Conservation (phyloP, 2,888 invertebrate genomes). For the Eurois occulta region DNA sequence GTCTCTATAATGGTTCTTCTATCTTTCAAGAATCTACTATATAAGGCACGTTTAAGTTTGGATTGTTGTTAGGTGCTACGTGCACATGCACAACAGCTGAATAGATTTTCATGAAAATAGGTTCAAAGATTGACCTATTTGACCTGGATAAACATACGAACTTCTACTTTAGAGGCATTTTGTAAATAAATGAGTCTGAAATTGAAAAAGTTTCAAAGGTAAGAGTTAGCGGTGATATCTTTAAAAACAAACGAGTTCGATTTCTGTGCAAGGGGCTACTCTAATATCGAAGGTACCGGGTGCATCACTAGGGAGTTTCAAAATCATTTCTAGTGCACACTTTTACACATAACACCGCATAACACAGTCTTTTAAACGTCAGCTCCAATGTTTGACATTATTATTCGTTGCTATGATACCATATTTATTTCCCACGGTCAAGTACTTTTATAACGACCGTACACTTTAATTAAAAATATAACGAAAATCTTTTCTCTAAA, state of each 20-base stretch:
- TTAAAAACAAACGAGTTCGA: slow-evolving; percentile 7
- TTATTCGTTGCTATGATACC: slow-evolving; percentile 38
- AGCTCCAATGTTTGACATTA: slow-evolving; percentile 39
- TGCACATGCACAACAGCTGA: not conserved
- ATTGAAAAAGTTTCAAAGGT: not conserved
- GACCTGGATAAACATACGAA: not conserved
- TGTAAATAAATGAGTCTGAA: not conserved
- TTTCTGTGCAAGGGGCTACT: not conserved
- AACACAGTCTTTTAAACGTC: slow-evolving; percentile 11
- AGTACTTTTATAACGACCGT: not conserved
- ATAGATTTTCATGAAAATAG: not conserved
- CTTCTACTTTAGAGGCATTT: not conserved
- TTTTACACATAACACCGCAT: slow-evolving; percentile 27
- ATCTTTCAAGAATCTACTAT: not conserved
- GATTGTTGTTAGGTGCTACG: not conserved
- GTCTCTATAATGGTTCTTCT: not conserved
- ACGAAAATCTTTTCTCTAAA: not conserved
- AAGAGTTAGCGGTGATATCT: not conserved
- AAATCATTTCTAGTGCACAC: slow-evolving; percentile 15
- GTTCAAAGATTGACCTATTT: not conserved
- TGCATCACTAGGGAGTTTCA: not conserved
- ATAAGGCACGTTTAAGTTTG: not conserved
- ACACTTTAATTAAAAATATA: slow-evolving; percentile 1
- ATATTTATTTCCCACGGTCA: slow-evolving; percentile 17
- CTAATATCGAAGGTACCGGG: not conserved